phyloP scores from a whole-genome alignment of 1,140 invertebrate species.

The Hesperophylax magnus region DNA sequence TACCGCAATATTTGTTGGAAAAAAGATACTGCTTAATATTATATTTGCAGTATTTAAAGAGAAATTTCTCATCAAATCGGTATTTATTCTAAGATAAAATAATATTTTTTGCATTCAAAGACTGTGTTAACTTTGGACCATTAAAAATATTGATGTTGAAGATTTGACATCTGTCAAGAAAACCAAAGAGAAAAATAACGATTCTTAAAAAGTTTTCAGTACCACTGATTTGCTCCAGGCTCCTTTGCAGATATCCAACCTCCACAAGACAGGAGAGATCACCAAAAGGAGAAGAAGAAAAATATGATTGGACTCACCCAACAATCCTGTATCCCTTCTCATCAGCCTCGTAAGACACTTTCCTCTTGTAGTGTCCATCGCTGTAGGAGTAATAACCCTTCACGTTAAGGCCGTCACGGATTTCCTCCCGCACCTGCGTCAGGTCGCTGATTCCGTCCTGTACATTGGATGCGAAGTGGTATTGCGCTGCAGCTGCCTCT shows the following conservation, averaged over 20 bases:
- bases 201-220: no score
- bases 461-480: conserved; percentile 66
- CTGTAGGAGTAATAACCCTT: conserved; percentile 71
- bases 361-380: conserved; percentile 70
- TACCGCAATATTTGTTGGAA: no score
- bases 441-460: conserved; percentile 69
- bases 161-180: no score
- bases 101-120: no score
- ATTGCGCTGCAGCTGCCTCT: conserved; percentile 60
- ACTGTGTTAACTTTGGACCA: no score
- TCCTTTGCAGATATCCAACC: neutral
- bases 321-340: conserved; percentile 70
- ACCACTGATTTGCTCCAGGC: neutral
- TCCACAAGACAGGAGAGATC: neutral
- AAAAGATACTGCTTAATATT: no score
- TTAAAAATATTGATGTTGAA: no score
- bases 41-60: no score
- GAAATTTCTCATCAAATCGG: no score
- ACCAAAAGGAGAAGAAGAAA: neutral
- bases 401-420: conserved; percentile 66
- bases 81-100: no score
- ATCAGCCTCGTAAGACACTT: conserved; percentile 70
- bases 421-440: conserved; percentile 66
- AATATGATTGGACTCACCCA: conserved; percentile 61
- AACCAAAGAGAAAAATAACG: no score